These are phyloP conservation scores for Australoheros scitulus DNA, from an alignment of 2,113 vertebrate species.

Conservation along the genomic window DNA sequence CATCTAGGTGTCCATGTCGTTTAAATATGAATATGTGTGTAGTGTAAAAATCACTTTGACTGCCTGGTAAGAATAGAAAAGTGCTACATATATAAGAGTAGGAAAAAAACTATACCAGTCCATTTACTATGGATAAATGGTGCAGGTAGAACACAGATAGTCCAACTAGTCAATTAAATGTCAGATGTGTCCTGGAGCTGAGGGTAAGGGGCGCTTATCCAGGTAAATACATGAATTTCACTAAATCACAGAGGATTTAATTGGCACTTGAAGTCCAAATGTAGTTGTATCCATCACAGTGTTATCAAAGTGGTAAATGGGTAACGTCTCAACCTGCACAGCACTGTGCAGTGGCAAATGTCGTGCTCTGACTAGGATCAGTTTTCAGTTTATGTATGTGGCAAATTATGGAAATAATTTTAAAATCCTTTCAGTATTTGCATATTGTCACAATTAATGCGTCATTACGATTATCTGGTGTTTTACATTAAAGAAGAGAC, in stretches of 20 bases:
- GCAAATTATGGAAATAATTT: not conserved
- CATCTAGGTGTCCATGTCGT: no score
- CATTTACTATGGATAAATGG: no score
- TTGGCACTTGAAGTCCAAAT: not conserved
- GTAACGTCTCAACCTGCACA: not conserved
- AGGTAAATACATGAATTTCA: no score
- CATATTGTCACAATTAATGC: not conserved
- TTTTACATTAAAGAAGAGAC: not conserved
- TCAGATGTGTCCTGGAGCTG: not conserved
- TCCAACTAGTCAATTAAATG: no score
- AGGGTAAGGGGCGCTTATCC: not conserved
- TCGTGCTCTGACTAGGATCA: not conserved
- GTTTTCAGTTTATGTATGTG: not conserved
- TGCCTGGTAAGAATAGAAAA: no score
- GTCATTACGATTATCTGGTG: not conserved
- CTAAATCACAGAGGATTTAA: not conserved
- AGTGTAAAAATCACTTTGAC: no score
- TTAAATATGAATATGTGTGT: no score
- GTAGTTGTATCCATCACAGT: not conserved
- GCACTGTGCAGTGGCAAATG: not conserved
- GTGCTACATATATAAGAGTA: no score
- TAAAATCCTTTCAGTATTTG: rapidly evolving
- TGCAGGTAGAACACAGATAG: no score
- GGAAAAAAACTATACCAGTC: no score
- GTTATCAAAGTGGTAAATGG: no score